These are phyloP conservation scores for Acipenser ruthenus DNA, from an alignment of 2,797 vertebrate genomes.

Conservation along the genomic window DNA sequence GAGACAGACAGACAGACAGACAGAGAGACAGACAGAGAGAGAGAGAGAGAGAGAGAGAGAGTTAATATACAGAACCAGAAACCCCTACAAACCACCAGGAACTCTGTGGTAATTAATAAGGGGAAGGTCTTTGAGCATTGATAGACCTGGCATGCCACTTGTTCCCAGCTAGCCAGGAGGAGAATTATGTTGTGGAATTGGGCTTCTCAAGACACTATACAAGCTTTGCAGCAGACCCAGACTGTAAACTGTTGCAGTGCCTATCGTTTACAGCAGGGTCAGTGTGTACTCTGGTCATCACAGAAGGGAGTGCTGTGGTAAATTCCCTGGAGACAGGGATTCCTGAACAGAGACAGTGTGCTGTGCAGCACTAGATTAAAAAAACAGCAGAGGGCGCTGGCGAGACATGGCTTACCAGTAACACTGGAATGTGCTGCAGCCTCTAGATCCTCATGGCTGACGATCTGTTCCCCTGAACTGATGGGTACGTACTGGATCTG, in stretches of 20 bases:
- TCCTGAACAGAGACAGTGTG: background rate
- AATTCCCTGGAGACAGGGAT: background rate
- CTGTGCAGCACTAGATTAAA: no score
- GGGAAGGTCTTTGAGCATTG: no score
- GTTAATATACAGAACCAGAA: background rate
- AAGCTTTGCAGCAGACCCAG: no score
- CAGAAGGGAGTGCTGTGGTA: background rate
- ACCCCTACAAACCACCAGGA: background rate
- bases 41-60: background rate
- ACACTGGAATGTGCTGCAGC: slow-evolving; percentile 82
- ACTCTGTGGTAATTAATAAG: no score
- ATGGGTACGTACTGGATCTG: slow-evolving; percentile 93
- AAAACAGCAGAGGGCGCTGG: no score
- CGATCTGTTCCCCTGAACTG: slow-evolving; percentile 74
- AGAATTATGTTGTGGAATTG: no score
- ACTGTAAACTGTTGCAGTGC: no score
- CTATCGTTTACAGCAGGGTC: no score
- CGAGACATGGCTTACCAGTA: slow-evolving; percentile 55
- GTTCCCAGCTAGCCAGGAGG: no score
- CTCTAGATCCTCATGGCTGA: slow-evolving; percentile 81
- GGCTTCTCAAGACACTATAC: no score
- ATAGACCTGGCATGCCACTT: no score
- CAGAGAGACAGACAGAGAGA: background rate
- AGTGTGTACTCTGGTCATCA: no score
- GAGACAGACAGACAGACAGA: slow-evolving; percentile 22